These are phyloP conservation scores for Encarsia formosa DNA, from an alignment of 2,888 invertebrate genomes.

Conservation along the genomic window DNA sequence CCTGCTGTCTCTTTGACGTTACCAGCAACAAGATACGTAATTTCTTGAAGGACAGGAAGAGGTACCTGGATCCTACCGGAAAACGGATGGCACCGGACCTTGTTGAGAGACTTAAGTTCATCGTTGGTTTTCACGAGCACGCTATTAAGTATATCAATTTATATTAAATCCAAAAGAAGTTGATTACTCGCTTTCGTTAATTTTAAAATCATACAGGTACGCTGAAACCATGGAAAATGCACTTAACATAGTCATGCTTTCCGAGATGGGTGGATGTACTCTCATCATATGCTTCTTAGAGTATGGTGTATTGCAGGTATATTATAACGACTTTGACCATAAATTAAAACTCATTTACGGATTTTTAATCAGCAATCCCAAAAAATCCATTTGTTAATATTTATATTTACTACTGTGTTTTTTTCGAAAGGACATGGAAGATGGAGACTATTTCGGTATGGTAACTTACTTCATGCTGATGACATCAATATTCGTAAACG, in stretches of 20 bases:
- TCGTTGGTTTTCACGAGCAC: constrained; percentile 28
- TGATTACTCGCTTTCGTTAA: no score
- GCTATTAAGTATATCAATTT: constrained; percentile 29
- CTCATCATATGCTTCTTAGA: constrained; percentile 40
- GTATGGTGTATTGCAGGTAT: constrained; percentile 38
- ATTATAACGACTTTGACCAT: no score
- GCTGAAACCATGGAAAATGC: constrained; percentile 40
- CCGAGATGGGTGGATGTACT: constrained; percentile 41
- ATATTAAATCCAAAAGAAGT: no score
- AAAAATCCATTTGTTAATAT: background rate
- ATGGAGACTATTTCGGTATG: constrained; percentile 33
- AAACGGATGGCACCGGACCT: no score
- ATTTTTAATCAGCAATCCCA: background rate
- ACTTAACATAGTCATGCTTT: constrained; percentile 38
- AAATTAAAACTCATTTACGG: no score
- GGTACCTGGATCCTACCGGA: background rate
- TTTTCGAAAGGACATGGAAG: constrained; percentile 38
- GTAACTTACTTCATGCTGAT: constrained; percentile 37
- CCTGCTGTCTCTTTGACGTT: constrained; percentile 37
- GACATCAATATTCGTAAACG: constrained; percentile 40
- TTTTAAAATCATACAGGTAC: constrained; percentile 31
- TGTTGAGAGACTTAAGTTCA: constrained; percentile 6
- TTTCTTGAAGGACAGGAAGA: background rate
- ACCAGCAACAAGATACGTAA: constrained; percentile 30
- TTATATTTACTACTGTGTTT: background rate